Conservation (phyloP, 2,888 invertebrate genomes). For the Melinaea menophilus region DNA sequence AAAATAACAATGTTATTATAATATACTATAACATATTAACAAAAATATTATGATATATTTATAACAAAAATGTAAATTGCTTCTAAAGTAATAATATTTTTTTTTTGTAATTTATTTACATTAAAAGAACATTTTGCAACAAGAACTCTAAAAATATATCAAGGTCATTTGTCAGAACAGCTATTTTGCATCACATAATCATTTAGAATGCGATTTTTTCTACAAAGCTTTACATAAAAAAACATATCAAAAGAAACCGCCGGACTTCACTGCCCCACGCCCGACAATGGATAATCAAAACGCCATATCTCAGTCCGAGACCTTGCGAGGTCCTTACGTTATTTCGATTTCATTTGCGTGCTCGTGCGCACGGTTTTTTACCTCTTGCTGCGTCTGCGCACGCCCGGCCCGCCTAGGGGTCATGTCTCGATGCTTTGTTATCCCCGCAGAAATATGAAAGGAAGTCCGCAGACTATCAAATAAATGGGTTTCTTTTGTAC, state of each 20-base stretch:
- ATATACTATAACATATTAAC: not conserved
- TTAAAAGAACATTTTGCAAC: no score
- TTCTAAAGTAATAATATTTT: no score
- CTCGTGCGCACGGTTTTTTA: constrained; percentile 67
- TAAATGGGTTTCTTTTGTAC: constrained; percentile 69
- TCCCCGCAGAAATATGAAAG: constrained; percentile 70
- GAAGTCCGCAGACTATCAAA: constrained; percentile 53
- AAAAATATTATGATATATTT: not conserved
- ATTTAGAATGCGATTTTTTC: constrained; percentile 31
- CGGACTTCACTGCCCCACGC: constrained; percentile 50
- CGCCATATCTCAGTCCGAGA: constrained; percentile 71
- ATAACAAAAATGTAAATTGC: not conserved
- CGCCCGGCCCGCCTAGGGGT: constrained; percentile 57
- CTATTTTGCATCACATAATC: constrained; percentile 33
- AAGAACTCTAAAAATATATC: constrained; percentile 7
- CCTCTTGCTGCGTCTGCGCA: constrained; percentile 47
- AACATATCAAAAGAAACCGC: constrained; percentile 38
- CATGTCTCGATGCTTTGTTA: constrained; percentile 70
- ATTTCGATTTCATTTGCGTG: constrained; percentile 78
- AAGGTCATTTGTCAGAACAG: constrained; percentile 25
- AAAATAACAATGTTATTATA: constrained; percentile 6
- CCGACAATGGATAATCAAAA: constrained; percentile 76
- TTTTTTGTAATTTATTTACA: no score
- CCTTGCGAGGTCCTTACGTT: constrained; percentile 56
- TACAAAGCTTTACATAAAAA: constrained; percentile 37